Percentiles rank a stretch among this genome's conserved stretches.
Conservation (phyloP, 2,888 invertebrate species). For the Phrixothrix hirtus region DNA sequence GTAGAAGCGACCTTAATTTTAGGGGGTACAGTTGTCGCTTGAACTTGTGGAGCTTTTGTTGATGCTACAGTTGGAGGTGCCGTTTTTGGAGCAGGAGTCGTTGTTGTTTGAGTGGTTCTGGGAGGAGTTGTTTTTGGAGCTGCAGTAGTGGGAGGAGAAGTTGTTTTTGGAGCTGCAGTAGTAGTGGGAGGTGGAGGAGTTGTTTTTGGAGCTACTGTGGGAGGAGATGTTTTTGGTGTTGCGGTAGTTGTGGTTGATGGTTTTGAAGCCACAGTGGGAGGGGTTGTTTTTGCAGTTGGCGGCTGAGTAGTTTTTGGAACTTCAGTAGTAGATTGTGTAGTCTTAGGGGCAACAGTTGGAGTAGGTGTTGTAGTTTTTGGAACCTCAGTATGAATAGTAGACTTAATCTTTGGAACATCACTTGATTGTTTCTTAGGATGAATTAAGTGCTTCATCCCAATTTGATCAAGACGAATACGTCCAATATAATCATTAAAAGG, state of each 20-base stretch:
- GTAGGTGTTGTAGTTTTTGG: conserved; percentile 24
- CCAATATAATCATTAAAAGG: conserved; percentile 70
- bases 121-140: not conserved
- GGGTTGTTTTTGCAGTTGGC: conserved; percentile 17
- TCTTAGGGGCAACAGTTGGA: conserved; percentile 14
- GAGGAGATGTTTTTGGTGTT: conserved; percentile 47
- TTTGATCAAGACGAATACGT: conserved; percentile 63
- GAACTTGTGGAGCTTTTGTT: not conserved
- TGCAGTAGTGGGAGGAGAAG: not conserved
- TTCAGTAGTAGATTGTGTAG: conserved; percentile 10
- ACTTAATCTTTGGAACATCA: conserved; percentile 11
- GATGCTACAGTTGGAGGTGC: not conserved
- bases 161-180: conserved; percentile 2
- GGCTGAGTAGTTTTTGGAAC: conserved; percentile 14
- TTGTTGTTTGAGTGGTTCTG: not conserved
- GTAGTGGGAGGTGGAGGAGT: not conserved
- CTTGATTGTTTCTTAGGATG: conserved; percentile 11
- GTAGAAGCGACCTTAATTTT: not conserved
- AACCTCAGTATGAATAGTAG: conserved; percentile 12
- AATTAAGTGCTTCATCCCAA: conserved; percentile 51
- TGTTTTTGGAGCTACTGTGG: conserved; percentile 2
- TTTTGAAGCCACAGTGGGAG: conserved; percentile 5
- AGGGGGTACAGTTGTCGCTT: not conserved
- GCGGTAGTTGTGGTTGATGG: conserved; percentile 28
- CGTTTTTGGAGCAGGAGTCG: not conserved